A percentile compares a stretch with the other conserved stretches of the same genome.
phyloP scores from a whole-genome alignment of 1,140 invertebrate genomes.

The Polyergus mexicanus region DNA sequence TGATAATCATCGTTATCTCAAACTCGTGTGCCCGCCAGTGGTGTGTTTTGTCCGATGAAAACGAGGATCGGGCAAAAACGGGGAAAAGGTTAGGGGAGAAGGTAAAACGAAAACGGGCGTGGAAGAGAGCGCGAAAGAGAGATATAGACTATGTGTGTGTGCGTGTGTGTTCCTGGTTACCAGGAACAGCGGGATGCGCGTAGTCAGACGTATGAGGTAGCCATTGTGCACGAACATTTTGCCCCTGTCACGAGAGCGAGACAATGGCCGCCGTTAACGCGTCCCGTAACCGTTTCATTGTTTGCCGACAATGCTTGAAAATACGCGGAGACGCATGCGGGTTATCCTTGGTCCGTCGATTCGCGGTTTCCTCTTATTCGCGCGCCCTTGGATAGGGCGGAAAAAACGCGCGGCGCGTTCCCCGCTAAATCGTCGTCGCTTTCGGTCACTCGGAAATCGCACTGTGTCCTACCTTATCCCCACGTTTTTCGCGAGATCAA shows the following conservation, averaged over 20 bases:
- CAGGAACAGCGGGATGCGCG: slow-evolving; percentile 64
- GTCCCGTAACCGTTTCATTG: slow-evolving; percentile 84
- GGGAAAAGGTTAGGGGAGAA: slow-evolving; percentile 38
- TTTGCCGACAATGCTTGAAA: slow-evolving; percentile 82
- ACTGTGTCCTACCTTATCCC: background rate
- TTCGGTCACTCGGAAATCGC: slow-evolving; percentile 55
- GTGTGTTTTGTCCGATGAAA: slow-evolving; percentile 55
- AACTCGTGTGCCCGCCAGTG: slow-evolving; percentile 45
- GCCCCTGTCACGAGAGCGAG: slow-evolving; percentile 77
- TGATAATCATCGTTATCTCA: slow-evolving; percentile 61
- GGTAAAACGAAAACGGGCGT: background rate
- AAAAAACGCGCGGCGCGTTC: slow-evolving; percentile 22
- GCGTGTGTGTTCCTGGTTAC: slow-evolving; percentile 38
- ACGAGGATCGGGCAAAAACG: slow-evolving; percentile 51
- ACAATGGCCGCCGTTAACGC: slow-evolving; percentile 83
- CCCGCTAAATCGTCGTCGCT: slow-evolving; percentile 50
- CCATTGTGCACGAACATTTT: slow-evolving; percentile 80
- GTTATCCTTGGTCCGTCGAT: slow-evolving; percentile 77
- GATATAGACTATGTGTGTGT: background rate
- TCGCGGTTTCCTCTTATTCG: slow-evolving; percentile 67
- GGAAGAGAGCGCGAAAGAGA: slow-evolving; percentile 34
- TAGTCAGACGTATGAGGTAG: slow-evolving; percentile 72
- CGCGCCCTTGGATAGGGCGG: background rate
- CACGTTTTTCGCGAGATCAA: slow-evolving; percentile 26
- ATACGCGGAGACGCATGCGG: slow-evolving; percentile 78